phyloP scores from a whole-genome alignment of 2,113 vertebrate genomes.

The Anoplopoma fimbria region DNA sequence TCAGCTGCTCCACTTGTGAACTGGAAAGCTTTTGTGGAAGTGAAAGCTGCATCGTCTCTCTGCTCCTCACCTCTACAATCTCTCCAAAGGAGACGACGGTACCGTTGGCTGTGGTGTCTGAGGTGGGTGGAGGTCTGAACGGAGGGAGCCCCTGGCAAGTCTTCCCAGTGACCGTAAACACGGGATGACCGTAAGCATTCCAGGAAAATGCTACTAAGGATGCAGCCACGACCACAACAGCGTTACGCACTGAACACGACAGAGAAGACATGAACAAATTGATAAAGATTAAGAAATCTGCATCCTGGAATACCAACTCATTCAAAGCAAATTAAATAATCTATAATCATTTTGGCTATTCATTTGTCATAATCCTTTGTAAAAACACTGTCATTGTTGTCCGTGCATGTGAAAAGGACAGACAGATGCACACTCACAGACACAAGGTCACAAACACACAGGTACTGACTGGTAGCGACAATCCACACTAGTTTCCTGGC shows the following conservation, averaged over 20 bases:
- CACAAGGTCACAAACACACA: background rate
- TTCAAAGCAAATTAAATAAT: background rate
- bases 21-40: conserved; percentile 9
- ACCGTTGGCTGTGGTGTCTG: conserved; percentile 83
- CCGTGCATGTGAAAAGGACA: background rate
- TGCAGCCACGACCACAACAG: conserved; percentile 90
- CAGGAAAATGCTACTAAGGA: conserved; percentile 90
- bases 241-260: conserved; percentile 86
- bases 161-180: conserved; percentile 90
- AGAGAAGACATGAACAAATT: background rate
- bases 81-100: conserved; percentile 85
- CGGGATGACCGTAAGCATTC: conserved; percentile 81
- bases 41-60: conserved; percentile 11
- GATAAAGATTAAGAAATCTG: background rate
- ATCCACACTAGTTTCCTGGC: conserved; percentile 86
- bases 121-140: conserved; percentile 83
- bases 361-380: background rate
- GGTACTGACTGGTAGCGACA: conserved; percentile 87
- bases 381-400: background rate
- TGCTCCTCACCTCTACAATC: conserved; percentile 85
- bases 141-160: conserved; percentile 87
- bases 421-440: background rate
- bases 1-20: background rate
- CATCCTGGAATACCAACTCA: background rate
- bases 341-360: background rate